phyloP scores from a whole-genome alignment of 2,888 invertebrate species.

The Torymus auratus region DNA sequence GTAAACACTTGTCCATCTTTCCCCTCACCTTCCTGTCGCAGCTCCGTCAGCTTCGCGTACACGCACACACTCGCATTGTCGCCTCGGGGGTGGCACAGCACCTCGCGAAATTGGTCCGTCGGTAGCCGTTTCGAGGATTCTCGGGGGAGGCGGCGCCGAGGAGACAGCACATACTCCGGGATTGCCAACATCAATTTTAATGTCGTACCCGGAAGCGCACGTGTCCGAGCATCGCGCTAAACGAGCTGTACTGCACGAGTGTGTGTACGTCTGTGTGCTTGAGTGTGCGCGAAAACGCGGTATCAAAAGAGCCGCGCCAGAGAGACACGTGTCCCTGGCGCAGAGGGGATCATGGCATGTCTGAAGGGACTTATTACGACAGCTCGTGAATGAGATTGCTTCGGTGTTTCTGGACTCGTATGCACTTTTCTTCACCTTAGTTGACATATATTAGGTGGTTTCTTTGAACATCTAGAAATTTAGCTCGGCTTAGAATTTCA shows the following conservation, averaged over 20 bases:
- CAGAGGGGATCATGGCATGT: neutral
- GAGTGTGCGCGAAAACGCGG: neutral
- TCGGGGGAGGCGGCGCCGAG: neutral
- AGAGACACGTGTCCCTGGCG: neutral
- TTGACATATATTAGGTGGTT: too few relatives aligned
- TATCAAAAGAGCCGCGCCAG: neutral
- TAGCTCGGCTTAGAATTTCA: too few relatives aligned
- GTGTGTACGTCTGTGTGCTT: neutral
- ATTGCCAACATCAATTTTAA: slow-evolving; percentile 28
- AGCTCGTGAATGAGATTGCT: neutral
- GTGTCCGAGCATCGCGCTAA: neutral
- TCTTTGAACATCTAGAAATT: too few relatives aligned
- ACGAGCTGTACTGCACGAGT: neutral
- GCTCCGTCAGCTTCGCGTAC: too few relatives aligned
- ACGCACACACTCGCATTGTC: too few relatives aligned
- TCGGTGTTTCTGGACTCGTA: neutral
- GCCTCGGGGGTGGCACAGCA: too few relatives aligned
- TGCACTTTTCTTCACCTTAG: neutral
- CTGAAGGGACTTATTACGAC: slow-evolving; percentile 1
- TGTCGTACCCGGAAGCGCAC: neutral
- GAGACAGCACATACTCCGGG: neutral
- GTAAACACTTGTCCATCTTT: too few relatives aligned
- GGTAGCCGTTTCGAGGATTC: too few relatives aligned
- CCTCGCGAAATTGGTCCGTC: too few relatives aligned
- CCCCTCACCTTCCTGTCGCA: neutral